Conservation (phyloP, 2,888 invertebrate genomes). For the Fragum whitleyi region DNA sequence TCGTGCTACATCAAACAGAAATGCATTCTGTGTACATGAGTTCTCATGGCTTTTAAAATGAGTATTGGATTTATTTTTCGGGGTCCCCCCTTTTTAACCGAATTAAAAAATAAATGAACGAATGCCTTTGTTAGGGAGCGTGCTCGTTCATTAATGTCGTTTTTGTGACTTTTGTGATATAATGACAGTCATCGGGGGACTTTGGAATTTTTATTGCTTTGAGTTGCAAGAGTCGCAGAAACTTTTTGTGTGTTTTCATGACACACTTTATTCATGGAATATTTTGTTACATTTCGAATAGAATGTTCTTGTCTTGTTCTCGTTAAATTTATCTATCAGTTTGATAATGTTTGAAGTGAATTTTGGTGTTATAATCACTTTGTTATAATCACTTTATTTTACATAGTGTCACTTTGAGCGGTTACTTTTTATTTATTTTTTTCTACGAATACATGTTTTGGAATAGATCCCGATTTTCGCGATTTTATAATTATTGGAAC, state of each 20-base stretch:
- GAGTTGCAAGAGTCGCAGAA: background rate
- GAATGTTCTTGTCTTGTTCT: no score
- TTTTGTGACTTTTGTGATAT: constrained; percentile 7
- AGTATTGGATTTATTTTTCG: constrained; percentile 19
- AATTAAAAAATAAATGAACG: constrained; percentile 23
- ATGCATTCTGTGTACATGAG: background rate
- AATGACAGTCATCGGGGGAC: background rate
- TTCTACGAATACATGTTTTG: no score
- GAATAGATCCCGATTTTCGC: no score
- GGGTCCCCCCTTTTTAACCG: background rate
- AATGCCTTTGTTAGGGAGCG: constrained; percentile 11
- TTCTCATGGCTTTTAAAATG: background rate
- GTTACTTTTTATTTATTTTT: no score
- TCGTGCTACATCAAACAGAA: background rate
- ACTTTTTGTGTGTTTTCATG: background rate
- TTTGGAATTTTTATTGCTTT: background rate
- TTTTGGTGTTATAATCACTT: no score
- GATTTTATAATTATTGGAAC: no score
- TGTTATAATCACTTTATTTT: no score
- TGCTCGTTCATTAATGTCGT: constrained; percentile 5
- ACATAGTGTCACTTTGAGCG: no score
- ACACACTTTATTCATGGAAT: no score
- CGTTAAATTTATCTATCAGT: no score
- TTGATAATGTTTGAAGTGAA: no score
- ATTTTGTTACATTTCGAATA: no score